Evolutionary conservation across 2,888 invertebrate genomes (phyloP).

Genomic region (Acronicta leporina): DNA sequence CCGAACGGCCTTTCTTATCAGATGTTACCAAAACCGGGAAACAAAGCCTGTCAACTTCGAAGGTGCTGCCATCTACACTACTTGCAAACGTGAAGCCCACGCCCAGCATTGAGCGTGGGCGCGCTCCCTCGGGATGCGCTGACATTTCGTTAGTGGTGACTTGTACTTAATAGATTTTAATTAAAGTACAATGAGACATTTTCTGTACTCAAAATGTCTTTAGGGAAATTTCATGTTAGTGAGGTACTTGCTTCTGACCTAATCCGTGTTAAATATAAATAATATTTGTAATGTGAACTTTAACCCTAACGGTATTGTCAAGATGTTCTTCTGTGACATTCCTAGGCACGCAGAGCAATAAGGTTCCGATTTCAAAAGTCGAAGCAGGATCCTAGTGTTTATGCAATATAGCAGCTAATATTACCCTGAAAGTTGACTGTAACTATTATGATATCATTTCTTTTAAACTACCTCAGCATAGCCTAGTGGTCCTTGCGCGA

Average conservation of each 20-base stretch:
- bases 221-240: constrained; percentile 15
- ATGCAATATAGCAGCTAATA: not conserved
- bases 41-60: constrained; percentile 29
- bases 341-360: not conserved
- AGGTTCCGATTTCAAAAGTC: not conserved
- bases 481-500: too few relatives aligned
- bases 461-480: too few relatives aligned
- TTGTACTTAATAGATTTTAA: constrained; percentile 37
- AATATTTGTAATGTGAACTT: not conserved
- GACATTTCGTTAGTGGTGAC: constrained; percentile 35
- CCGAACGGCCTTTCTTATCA: constrained; percentile 13
- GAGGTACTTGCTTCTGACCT: not conserved
- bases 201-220: constrained; percentile 23
- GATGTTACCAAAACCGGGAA: constrained; percentile 25
- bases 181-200: constrained; percentile 28
- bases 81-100: constrained; percentile 32
- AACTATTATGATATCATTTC: too few relatives aligned
- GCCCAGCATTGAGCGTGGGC: constrained; percentile 32
- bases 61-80: constrained; percentile 27
- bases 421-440: too few relatives aligned
- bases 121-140: constrained; percentile 31
- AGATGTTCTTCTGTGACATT: constrained; percentile 1
- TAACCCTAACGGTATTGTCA: not conserved
- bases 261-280: not conserved
- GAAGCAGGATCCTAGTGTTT: not conserved